Percentiles rank a stretch among this genome's conserved stretches.
Evolutionary conservation across 2,888 invertebrate species (phyloP).

Genomic region (Xestia rhomboidea): DNA sequence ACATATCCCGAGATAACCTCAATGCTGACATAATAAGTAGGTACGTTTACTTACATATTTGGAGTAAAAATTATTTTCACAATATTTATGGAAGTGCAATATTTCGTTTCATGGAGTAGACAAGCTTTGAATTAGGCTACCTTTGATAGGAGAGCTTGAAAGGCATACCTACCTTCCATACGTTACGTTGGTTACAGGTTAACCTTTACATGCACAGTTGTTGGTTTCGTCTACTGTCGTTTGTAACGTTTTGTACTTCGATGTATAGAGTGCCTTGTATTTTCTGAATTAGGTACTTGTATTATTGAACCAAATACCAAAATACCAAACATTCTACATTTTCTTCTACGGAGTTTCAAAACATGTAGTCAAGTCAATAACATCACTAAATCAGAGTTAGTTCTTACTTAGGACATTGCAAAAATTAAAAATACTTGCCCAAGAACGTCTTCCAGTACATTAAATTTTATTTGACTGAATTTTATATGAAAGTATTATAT

Average conservation of each 20-base stretch:
- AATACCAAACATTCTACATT: neutral
- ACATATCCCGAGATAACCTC: constrained; percentile 48
- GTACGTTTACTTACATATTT: neutral
- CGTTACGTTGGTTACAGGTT: neutral
- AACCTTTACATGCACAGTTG: neutral
- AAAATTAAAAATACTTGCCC: constrained; percentile 17
- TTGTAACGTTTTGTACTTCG: neutral
- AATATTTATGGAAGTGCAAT: neutral
- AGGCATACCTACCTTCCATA: neutral
- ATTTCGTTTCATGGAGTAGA: constrained; percentile 1
- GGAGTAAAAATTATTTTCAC: neutral
- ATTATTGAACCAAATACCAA: neutral
- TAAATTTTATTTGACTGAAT: constrained; percentile 31
- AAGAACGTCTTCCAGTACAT: constrained; percentile 20
- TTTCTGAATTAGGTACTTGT: neutral
- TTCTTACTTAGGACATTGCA: neutral
- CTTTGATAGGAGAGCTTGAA: neutral
- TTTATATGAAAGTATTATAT: constrained; percentile 31
- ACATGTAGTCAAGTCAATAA: neutral
- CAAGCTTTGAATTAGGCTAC: neutral
- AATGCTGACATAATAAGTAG: constrained; percentile 29
- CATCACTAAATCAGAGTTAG: constrained; percentile 6
- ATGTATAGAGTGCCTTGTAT: neutral
- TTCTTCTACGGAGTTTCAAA: neutral
- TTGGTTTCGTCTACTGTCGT: neutral